phyloP scores from a whole-genome alignment of 2,113 vertebrate species.

The Mustela nigripes region DNA sequence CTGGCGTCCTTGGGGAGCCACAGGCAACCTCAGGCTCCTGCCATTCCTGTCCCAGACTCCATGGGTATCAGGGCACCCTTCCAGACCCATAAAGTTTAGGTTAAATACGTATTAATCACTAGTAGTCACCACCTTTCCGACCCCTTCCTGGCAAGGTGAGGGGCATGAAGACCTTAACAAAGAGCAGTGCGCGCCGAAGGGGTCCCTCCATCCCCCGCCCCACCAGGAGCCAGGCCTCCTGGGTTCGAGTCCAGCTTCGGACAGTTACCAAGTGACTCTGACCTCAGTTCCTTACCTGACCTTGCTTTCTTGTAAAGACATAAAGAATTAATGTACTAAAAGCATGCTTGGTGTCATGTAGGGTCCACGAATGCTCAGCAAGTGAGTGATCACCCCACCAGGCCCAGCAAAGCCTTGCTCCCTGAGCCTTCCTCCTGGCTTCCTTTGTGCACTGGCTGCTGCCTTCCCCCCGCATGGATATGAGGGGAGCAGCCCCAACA shows the following conservation, averaged over 20 bases:
- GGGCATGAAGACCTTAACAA: background rate
- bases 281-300: background rate
- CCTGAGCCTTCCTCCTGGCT: background rate
- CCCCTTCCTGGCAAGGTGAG: background rate
- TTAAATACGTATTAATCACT: background rate
- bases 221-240: background rate
- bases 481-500: background rate
- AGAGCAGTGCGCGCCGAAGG: too few species aligned
- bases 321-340: rapidly evolving
- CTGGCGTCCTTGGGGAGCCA: too few species aligned
- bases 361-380: rapidly evolving
- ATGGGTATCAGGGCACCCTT: rapidly evolving
- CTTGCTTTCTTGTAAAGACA: background rate
- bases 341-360: background rate
- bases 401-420: too few species aligned
- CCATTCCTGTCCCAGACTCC: background rate
- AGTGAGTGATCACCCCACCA: background rate
- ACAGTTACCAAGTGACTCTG: background rate
- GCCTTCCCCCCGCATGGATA: background rate
- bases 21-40: background rate
- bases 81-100: too few species aligned
- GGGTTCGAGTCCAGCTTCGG: background rate
- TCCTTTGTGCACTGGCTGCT: background rate
- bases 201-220: background rate
- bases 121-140: background rate